phyloP scores from a whole-genome alignment of 2,888 invertebrate species.

The Lycophotia porphyrea region DNA sequence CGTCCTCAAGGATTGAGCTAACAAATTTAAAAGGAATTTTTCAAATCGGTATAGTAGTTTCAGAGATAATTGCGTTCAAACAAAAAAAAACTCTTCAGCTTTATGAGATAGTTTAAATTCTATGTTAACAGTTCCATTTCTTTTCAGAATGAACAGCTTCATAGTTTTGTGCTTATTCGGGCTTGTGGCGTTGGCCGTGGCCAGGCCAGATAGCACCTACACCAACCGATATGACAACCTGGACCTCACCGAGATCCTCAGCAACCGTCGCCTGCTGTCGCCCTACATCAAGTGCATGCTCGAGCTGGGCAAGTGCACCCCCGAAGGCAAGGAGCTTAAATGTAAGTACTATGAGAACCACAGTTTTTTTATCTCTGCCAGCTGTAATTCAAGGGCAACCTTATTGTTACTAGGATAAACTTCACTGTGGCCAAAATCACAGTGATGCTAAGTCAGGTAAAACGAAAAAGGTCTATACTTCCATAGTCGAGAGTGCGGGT shows the following conservation, averaged over 20 bases:
- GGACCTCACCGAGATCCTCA: conserved; percentile 92
- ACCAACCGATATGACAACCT: conserved; percentile 92
- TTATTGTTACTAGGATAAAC: neutral
- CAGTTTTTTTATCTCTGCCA: neutral
- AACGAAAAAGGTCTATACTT: neutral
- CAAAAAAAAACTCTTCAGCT: neutral
- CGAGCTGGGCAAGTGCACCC: conserved; percentile 91
- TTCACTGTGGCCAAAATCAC: neutral
- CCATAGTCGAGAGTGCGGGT: neutral
- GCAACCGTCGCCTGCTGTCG: conserved; percentile 91
- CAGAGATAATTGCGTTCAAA: neutral
- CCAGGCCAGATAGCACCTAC: conserved; percentile 79
- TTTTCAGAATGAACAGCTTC: conserved; percentile 77
- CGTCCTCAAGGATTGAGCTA: neutral
- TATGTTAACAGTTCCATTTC: neutral
- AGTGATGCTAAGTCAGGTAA: neutral
- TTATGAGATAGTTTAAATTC: neutral
- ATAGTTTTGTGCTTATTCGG: conserved; percentile 74
- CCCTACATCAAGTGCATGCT: conserved; percentile 93
- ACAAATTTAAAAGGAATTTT: neutral
- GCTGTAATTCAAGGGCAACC: neutral
- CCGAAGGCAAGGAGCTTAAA: conserved; percentile 93
- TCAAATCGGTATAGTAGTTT: neutral
- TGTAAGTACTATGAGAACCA: conserved; percentile 82
- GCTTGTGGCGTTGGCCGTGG: conserved; percentile 70